phyloP scores from a whole-genome alignment of 1,140 invertebrate species.

The Macrocentrus cingulum region DNA sequence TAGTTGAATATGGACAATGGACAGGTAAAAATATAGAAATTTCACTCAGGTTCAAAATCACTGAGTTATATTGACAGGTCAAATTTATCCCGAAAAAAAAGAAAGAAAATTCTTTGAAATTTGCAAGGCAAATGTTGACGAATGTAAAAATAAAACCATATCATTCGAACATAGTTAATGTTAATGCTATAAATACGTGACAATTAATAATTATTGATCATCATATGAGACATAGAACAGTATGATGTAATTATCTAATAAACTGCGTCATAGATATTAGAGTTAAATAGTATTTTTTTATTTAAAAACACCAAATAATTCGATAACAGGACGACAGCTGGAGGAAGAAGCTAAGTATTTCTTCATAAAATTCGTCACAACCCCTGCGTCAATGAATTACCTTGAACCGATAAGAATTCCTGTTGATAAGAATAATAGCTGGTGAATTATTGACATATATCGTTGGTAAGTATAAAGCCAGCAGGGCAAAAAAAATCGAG shows the following conservation, averaged over 20 bases:
- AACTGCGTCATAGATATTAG: slow-evolving; percentile 51
- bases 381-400: too few species aligned
- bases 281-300: too few species aligned
- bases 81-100: slow-evolving; percentile 7
- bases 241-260: slow-evolving; percentile 60
- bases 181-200: slow-evolving; percentile 41
- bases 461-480: too few species aligned
- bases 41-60: not conserved
- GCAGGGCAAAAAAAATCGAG: too few species aligned
- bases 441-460: too few species aligned
- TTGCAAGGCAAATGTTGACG: slow-evolving; percentile 24
- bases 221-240: slow-evolving; percentile 50
- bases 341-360: too few species aligned
- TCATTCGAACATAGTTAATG: slow-evolving; percentile 53
- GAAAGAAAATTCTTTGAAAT: slow-evolving; percentile 7
- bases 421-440: too few species aligned
- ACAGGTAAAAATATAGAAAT: slow-evolving; percentile 6
- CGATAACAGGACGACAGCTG: too few species aligned
- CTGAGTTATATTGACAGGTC: not conserved
- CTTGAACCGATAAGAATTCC: too few species aligned
- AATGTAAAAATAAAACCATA: slow-evolving; percentile 60
- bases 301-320: too few species aligned
- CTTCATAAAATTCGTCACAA: too few species aligned
- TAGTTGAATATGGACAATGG: slow-evolving; percentile 16
- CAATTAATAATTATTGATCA: slow-evolving; percentile 49